Evolutionary conservation across 2,113 vertebrate species (phyloP).

Genomic region (Pampusana beccarii): DNA sequence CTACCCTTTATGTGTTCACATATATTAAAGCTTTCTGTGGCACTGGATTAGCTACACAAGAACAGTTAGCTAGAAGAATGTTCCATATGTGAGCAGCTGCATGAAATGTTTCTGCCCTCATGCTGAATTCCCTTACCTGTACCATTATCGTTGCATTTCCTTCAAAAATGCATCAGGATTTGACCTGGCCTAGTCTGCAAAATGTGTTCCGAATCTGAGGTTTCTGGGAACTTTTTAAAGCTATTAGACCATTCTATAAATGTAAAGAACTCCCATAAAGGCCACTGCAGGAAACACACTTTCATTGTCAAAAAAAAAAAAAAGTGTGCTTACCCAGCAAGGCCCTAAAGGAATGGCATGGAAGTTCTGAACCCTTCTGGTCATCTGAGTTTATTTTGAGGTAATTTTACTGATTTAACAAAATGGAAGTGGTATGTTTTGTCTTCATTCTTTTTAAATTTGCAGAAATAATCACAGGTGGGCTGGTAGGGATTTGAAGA

Average conservation of each 20-base stretch:
- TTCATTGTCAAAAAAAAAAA: neutral
- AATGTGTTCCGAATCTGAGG: neutral
- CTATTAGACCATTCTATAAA: neutral
- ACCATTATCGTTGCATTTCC: neutral
- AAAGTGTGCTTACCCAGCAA: neutral
- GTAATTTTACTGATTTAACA: neutral
- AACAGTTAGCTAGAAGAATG: neutral
- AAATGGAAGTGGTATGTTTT: neutral
- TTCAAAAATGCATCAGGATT: neutral
- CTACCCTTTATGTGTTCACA: accelerated
- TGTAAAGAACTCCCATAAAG: neutral
- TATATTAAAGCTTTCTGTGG: neutral
- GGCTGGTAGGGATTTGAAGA: neutral
- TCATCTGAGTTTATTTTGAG: neutral
- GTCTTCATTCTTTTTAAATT: neutral
- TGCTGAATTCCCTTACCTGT: neutral
- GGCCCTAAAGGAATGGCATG: neutral
- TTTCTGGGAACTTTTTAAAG: neutral
- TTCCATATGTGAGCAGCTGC: neutral
- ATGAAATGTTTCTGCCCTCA: neutral
- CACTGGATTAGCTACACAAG: neutral
- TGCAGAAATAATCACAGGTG: neutral
- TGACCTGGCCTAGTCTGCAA: neutral
- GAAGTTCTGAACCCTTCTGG: neutral
- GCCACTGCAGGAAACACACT: neutral